Conservation (phyloP, 1,140 invertebrate genomes). For the Papilio helenus region DNA sequence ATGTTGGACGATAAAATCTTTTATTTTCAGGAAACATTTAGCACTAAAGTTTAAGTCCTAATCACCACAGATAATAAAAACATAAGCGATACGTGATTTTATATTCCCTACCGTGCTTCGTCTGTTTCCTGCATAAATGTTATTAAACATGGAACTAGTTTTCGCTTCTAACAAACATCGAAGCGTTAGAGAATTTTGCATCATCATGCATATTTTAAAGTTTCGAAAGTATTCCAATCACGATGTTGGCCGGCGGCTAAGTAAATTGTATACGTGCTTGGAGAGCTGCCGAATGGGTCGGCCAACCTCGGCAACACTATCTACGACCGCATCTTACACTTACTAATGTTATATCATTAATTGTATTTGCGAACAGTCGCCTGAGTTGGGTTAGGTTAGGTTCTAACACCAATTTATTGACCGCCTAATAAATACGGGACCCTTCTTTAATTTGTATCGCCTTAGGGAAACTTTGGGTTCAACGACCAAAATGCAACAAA, state of each 20-base stretch:
- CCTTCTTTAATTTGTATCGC: conserved; percentile 37
- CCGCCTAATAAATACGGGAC: conserved; percentile 30
- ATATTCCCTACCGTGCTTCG: neutral
- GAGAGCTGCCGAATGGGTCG: conserved; percentile 70
- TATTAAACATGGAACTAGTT: neutral
- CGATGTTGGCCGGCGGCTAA: conserved; percentile 63
- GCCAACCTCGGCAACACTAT: conserved; percentile 40
- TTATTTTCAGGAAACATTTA: neutral
- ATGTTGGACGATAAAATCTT: neutral
- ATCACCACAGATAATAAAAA: neutral
- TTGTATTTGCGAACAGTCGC: conserved; percentile 21
- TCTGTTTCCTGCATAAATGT: neutral
- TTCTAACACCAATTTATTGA: conserved; percentile 5
- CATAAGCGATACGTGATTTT: neutral
- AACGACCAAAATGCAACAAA: conserved; percentile 25
- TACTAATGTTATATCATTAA: conserved; percentile 32
- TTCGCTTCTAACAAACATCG: neutral
- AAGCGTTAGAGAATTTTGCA: conserved; percentile 39
- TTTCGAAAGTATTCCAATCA: conserved; percentile 71
- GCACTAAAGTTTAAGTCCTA: neutral
- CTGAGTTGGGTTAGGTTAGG: neutral
- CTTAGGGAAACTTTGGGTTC: conserved; percentile 34
- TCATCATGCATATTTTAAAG: conserved; percentile 46
- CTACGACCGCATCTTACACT: conserved; percentile 15
- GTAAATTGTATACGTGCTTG: conserved; percentile 80